These are phyloP conservation scores for Pelagia noctiluca DNA, from an alignment of 30 jellyfish, hydroid and myxozoan genomes.

Conservation along the genomic window DNA sequence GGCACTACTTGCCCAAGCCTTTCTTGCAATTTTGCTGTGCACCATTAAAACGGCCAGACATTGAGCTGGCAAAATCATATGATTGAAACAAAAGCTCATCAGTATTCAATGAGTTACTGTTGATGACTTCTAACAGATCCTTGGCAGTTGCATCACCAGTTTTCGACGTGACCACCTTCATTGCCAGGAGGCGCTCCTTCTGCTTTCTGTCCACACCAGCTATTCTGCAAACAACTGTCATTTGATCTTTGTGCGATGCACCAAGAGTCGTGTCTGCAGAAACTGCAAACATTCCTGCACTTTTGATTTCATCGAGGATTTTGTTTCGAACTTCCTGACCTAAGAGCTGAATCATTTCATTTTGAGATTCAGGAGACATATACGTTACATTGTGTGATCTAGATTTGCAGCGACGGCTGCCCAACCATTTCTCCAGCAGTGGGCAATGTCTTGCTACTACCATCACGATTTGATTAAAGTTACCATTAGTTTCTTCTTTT, in stretches of 20 bases:
- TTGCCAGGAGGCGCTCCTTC: conserved; percentile 16
- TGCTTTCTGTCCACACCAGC: background rate
- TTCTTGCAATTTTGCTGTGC: background rate
- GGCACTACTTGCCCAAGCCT: conserved; percentile 16
- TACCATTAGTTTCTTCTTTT: background rate
- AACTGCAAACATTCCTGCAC: background rate
- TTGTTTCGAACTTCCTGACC: background rate
- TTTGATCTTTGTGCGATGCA: background rate
- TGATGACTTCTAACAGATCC: background rate
- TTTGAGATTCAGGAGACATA: background rate
- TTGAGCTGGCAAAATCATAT: conserved; percentile 46
- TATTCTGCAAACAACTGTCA: conserved; percentile 31
- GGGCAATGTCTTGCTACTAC: conserved; percentile 15
- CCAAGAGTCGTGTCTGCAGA: background rate
- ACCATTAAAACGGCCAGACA: conserved; percentile 46
- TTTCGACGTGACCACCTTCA: conserved; percentile 22
- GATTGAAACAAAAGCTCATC: conserved; percentile 41
- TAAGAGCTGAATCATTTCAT: background rate
- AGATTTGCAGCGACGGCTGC: background rate
- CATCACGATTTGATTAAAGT: background rate
- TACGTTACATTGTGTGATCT: conserved; percentile 5
- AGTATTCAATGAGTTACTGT: conserved; percentile 24
- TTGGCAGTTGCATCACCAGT: conserved; percentile 37
- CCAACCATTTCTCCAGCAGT: background rate
- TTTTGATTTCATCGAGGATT: background rate